Evolutionary conservation across 2,797 vertebrate genomes (phyloP), one percentile per base, ranked within the genome.

Genomic region (Columba guinea): DNA sequence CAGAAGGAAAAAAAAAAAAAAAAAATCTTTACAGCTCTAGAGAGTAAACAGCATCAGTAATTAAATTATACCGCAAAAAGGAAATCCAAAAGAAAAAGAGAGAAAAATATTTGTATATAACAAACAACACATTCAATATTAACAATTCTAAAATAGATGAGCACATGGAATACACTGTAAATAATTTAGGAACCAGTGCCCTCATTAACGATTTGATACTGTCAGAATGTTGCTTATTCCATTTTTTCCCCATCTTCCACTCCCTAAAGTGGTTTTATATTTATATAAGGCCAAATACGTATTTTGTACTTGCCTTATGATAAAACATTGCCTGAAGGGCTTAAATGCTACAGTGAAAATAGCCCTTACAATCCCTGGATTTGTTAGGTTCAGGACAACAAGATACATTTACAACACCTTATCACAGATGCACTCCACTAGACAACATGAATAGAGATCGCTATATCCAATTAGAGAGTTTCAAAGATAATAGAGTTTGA

Each of bases 401-500:
- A 34, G 64, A 92, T 78, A 71, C 84, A 75, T 74, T 86, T 74
- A 76, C 75, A 77, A 46, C 65, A 92, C 93, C 86, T 87, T 89
- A 83, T 62, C 78, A 37, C 2, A 7, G 75, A 85, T 76, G 92
- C 94, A 91, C 93, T 56, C 67, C 80, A 77, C 62, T 24, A 95
- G 94, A 68, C 94, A 94, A 93, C 94, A 95, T 84, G 90, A 96
- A 74, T 44, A 90, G 80, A 67, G 81, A 91, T 62, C 15, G 51
- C 95, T 79, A 86, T 90, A 93, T 46, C 94, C 94, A 97, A 97
- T 97, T 97, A 97, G 93, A 80, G 70, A 70, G 81, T 97, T 97
- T 97, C 96, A 97, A 97, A 97, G 96, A 94, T 91, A 94, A 97
- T 92, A 80, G 89, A 91, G 90, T 77, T 77, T 96, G 92, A 95